Base-by-base conservation (phyloP, 2,797 vertebrate genomes). In the Lithobates sylvaticus region DNA sequence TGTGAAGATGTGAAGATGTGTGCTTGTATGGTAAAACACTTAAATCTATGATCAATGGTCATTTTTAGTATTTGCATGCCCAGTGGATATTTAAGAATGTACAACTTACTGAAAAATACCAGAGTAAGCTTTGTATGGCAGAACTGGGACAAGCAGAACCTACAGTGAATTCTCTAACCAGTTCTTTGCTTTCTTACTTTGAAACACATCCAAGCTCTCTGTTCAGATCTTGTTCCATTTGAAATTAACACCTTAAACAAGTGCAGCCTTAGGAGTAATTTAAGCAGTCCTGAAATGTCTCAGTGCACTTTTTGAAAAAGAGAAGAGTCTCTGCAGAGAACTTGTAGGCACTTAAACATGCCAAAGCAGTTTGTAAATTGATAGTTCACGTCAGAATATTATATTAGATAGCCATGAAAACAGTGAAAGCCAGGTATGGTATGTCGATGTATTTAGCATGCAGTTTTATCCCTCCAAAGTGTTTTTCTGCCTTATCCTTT, bases 241-340 rank as follows among this genome's bases (percentile, higher is more conserved):
- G 86, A 87, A 87, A 87, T 87, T 87, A 87, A 87, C 86, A 87
- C 86, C 81, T 87, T 76, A 84, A 84, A 87, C 86, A 87, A 87
- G 86, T 87, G 86, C 86, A 87, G 86, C 70, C 71, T 76, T 87
- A 84, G 61, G 86, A 84, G 86, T 87, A 87, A 87, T 87, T 84
- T 81, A 87, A 84, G 86, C 70, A 87, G 86, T 84, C 58, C 81
- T 80, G 86, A 87, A 87, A 87, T 87, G 86, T 87, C 70, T 87
- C 86, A 39, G 76, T 83, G 80, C 85, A 78, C 75, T 87, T 83
- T 86, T 83, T 78, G 42, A 84, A 83, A 83, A 87, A 87, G 81
- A 84, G 81, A 84, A 87, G 77, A 80, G 81, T 74, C 86, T 87
- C 81, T 84, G 68, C 84, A 80, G 86, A 87, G 83, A 87, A 84